These are phyloP conservation scores for Cirrhinus molitorella DNA, from an alignment of 2,797 vertebrate species.

Conservation along the genomic window DNA sequence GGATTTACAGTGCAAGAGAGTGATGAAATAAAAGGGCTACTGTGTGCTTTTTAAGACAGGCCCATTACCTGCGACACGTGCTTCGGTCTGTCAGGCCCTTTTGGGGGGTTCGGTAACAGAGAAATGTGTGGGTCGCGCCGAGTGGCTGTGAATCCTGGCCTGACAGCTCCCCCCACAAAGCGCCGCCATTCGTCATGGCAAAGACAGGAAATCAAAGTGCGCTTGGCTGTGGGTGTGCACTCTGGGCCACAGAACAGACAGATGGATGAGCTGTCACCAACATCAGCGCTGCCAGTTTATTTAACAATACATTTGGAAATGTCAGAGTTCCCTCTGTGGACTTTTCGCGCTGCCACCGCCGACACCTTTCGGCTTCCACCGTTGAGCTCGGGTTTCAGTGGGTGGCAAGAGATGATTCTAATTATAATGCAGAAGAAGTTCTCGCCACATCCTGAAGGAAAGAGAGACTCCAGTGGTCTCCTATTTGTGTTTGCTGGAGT, in stretches of 20 bases:
- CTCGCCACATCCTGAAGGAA: background rate
- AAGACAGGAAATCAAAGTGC: conserved; percentile 84
- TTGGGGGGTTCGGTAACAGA: conserved; percentile 48
- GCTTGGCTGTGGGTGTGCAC: conserved; percentile 68
- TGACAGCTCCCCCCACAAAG: conserved; percentile 68
- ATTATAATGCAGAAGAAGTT: conserved; percentile 34
- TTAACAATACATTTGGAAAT: conserved; percentile 80
- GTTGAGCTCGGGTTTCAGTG: conserved; percentile 38
- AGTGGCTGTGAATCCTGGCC: conserved; percentile 66
- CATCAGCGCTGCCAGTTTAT: conserved; percentile 77
- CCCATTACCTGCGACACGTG: conserved; percentile 36
- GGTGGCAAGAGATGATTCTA: conserved; percentile 40
- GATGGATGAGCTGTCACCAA: conserved; percentile 79
- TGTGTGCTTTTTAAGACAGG: conserved; percentile 26
- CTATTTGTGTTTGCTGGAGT: background rate
- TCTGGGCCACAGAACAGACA: conserved; percentile 69
- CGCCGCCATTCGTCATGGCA: conserved; percentile 76
- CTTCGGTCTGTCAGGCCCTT: conserved; percentile 33
- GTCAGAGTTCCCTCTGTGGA: conserved; percentile 71
- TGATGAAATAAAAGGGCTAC: conserved; percentile 17
- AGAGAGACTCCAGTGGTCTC: background rate
- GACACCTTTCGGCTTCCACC: conserved; percentile 34
- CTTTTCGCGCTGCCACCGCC: conserved; percentile 57
- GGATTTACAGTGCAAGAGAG: conserved; percentile 27
- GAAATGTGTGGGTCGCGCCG: conserved; percentile 46